These are phyloP conservation scores for Micromys minutus DNA, from an alignment of 2,113 vertebrate species.

Conservation along the genomic window DNA sequence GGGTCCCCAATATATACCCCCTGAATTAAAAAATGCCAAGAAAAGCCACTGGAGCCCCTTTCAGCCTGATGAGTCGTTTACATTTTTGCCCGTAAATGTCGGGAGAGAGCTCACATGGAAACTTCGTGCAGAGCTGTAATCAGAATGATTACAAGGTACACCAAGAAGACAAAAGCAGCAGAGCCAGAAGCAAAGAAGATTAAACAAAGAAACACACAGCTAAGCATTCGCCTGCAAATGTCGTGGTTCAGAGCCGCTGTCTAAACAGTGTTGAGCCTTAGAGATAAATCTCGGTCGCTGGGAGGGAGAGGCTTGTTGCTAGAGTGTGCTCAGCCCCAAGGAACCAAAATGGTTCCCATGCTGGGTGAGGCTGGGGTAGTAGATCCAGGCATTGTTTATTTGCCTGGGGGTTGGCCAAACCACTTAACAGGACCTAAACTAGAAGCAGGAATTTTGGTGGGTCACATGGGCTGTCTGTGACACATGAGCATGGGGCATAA, in stretches of 20 bases:
- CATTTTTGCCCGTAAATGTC: background rate
- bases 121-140: constrained; percentile 51
- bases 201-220: constrained; percentile 26
- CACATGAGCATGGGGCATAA: background rate
- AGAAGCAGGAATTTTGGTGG: rapidly evolving
- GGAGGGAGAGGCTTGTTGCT: background rate
- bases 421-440: rapidly evolving
- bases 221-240: background rate
- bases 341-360: rapidly evolving
- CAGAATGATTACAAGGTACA: constrained; percentile 53
- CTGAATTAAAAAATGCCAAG: background rate
- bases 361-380: background rate
- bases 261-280: background rate
- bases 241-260: background rate
- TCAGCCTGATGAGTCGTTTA: background rate
- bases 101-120: background rate
- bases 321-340: background rate
- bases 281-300: background rate
- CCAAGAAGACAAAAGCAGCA: background rate
- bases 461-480: background rate
- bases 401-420: background rate
- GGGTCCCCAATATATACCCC: background rate
- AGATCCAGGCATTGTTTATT: rapidly evolving
- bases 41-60: background rate
- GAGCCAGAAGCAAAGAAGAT: constrained; percentile 49